These are phyloP conservation scores for Drosophila infuscata DNA, from an alignment of 2,888 invertebrate species.

Conservation along the genomic window DNA sequence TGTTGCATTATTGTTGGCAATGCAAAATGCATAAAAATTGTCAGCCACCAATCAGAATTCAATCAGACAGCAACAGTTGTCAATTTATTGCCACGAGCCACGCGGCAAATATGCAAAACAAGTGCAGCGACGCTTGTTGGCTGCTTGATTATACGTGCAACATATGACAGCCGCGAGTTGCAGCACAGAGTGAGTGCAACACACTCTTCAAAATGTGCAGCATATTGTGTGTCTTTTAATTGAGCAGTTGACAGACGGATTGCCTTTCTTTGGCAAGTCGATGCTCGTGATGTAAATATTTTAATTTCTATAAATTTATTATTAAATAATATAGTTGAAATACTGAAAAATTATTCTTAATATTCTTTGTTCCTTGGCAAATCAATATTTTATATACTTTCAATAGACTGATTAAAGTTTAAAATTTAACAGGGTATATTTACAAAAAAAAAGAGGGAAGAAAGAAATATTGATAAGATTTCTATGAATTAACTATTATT, in stretches of 20 bases:
- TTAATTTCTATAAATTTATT: background rate
- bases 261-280: background rate
- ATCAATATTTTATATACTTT: background rate
- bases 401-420: background rate
- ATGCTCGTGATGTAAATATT: background rate
- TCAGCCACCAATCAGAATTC: slow-evolving; percentile 68
- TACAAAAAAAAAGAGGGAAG: background rate
- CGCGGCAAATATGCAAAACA: slow-evolving; percentile 51
- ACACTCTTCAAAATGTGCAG: background rate
- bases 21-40: slow-evolving; percentile 56
- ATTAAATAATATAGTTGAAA: background rate
- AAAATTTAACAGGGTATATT: background rate
- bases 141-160: slow-evolving; percentile 36
- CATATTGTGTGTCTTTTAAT: background rate
- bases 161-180: slow-evolving; percentile 46
- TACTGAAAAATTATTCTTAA: background rate
- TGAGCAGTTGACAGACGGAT: background rate
- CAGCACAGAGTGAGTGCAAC: slow-evolving; percentile 39
- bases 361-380: background rate
- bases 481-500: no score
- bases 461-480: background rate
- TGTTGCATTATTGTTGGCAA: slow-evolving; percentile 41
- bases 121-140: slow-evolving; percentile 3
- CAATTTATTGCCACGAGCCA: slow-evolving; percentile 50
- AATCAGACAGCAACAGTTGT: slow-evolving; percentile 80